These are phyloP conservation scores for Hoplodrina ambigua DNA, from an alignment of 2,888 invertebrate genomes.

Conservation along the genomic window DNA sequence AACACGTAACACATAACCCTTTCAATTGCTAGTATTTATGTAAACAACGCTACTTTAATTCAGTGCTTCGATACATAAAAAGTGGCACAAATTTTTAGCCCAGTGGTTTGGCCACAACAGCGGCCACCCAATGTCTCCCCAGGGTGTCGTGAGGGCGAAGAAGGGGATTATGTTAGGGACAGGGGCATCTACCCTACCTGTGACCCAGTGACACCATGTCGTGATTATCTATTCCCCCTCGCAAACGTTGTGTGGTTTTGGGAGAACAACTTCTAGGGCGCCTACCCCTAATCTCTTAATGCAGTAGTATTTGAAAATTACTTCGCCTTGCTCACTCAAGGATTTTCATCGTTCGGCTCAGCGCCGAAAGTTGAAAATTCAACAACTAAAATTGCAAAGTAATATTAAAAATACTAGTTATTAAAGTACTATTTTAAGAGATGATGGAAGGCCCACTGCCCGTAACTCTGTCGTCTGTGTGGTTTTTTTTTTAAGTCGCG, in stretches of 20 bases:
- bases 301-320: too few species aligned
- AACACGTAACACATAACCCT: not conserved
- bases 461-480: too few species aligned
- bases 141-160: constrained; percentile 46
- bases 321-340: too few species aligned
- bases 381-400: too few species aligned
- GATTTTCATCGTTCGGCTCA: too few species aligned
- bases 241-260: not conserved
- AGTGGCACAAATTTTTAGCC: constrained; percentile 35
- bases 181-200: constrained; percentile 42
- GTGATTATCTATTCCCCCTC: constrained; percentile 31
- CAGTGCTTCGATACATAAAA: constrained; percentile 30
- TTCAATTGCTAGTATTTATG: constrained; percentile 22
- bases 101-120: constrained; percentile 20
- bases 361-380: too few species aligned
- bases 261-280: too few species aligned
- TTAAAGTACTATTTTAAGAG: too few species aligned
- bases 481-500: too few species aligned
- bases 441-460: too few species aligned
- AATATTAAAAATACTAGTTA: too few species aligned
- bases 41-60: constrained; percentile 33
- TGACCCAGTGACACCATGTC: constrained; percentile 38
- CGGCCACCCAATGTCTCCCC: constrained; percentile 32
- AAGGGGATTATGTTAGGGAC: constrained; percentile 51
- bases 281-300: too few species aligned